Evolutionary conservation across 2,113 vertebrate genomes (phyloP), one percentile per base, ranked within the genome.

Genomic region (Bos indicus): DNA sequence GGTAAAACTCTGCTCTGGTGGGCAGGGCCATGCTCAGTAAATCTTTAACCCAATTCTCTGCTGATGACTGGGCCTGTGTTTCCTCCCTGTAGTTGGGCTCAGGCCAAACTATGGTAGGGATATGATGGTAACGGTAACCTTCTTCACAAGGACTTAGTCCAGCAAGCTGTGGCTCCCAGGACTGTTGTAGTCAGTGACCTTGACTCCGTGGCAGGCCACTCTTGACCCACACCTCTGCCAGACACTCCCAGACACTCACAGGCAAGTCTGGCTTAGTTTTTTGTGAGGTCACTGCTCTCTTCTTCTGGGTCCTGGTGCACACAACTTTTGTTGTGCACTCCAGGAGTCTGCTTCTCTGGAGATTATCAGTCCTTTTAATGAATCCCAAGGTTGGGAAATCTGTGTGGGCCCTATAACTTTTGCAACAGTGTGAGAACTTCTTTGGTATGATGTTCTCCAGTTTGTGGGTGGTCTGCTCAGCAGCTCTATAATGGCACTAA

Each of bases 151-250:
- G 16, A 36, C 33, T 67, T 36, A 67, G 64, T 36, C 16, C 33
- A 67, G 64, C 33, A 36, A 21, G 33, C 64, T 67, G 64, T 67
- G 64, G 33, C 16, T 21, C 64, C 33, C 33, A 67, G 17, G 64
- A n/a, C 8, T 67, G 64, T 36, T 36, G 16, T 10, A 19, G 33
- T 36, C 33, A 21, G 33, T 5, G 64, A 17, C 33, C 33, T 67
- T 67, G 33, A 67, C 33, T 67, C 2, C 0, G 0, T 4, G 0
- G 16, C 10, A n/a, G 64, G 64, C 64, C 17, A 67, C 64, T n/a
- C 33, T 67, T n/a, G 64, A 10, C 64, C 3, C 33, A 36, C 16
- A 19, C 8, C 62, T 67, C 33, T 67, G 16, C 64, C 33, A n/a
- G 17, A 67, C 33, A 36, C 33, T 21, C 8, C 64, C 0, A 8